Evolutionary conservation across 2,113 vertebrate genomes (phyloP).

Genomic region (Junco hyemalis): DNA sequence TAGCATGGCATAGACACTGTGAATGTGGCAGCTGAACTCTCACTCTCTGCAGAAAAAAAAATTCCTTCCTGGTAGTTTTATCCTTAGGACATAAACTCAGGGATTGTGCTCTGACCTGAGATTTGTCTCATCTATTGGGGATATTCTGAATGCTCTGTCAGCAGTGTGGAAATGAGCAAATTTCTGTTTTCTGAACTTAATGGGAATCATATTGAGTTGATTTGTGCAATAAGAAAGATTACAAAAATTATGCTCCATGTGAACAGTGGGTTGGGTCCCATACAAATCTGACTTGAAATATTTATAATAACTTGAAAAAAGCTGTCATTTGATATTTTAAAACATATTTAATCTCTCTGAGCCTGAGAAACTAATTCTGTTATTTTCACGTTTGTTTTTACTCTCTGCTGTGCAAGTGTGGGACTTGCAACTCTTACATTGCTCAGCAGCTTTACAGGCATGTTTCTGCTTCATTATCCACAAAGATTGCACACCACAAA

Average conservation of each 20-base stretch:
- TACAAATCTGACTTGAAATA: not conserved
- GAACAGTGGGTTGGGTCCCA: not conserved
- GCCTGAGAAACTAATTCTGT: not conserved
- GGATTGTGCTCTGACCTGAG: not conserved
- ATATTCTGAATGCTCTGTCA: not conserved
- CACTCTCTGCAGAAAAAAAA: not conserved
- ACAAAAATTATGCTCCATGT: not conserved
- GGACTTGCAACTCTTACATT: not conserved
- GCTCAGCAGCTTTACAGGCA: not conserved
- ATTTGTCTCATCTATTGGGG: not conserved
- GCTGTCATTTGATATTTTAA: not conserved
- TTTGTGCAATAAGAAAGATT: not conserved
- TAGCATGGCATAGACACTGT: not conserved
- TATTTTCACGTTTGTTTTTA: not conserved
- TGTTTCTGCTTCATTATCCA: not conserved
- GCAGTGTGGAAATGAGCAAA: not conserved
- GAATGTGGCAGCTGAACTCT: not conserved
- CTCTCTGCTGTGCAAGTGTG: not conserved
- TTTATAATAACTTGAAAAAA: conserved; percentile 10
- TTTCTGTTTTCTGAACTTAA: not conserved
- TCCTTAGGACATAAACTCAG: not conserved
- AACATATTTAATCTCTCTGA: conserved; percentile 2
- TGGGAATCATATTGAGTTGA: not conserved
- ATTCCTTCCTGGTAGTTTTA: not conserved
- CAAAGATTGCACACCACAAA: not conserved